A percentile compares a stretch with the other conserved stretches of the same genome.
Conservation (phyloP, 2,888 invertebrate genomes). For the Spodoptera littoralis region DNA sequence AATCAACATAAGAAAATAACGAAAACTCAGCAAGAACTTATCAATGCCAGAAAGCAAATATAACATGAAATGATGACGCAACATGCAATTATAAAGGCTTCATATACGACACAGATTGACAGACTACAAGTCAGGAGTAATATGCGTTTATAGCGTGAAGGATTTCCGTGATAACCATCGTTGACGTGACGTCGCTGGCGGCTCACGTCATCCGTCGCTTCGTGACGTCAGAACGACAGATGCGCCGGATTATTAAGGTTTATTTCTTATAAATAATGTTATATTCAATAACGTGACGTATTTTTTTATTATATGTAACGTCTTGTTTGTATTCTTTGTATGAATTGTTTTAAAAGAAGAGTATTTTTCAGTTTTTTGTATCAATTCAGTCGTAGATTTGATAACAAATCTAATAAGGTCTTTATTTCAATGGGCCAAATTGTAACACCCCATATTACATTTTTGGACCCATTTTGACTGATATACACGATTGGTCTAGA, state of each 20-base stretch:
- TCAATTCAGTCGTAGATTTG: no score
- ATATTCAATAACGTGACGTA: conserved; percentile 37
- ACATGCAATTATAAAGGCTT: conserved; percentile 34
- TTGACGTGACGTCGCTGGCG: conserved; percentile 61
- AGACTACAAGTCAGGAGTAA: conserved; percentile 37
- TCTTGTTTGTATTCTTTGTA: conserved; percentile 4
- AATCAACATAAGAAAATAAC: no score
- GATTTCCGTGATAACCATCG: conserved; percentile 52
- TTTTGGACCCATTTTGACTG: no score
- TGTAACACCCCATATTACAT: no score
- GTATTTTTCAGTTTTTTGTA: no score
- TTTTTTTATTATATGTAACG: conserved; percentile 20
- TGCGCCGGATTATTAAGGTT: conserved; percentile 57
- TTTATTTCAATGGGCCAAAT: no score
- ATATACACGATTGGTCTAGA: no score
- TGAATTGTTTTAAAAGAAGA: no score
- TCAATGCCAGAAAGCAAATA: neutral
- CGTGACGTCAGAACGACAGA: conserved; percentile 59
- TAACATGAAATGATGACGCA: conserved; percentile 25
- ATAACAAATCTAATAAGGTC: no score
- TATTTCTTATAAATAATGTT: conserved; percentile 52
- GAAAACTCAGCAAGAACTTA: neutral
- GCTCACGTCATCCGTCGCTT: conserved; percentile 57
- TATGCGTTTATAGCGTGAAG: conserved; percentile 46
- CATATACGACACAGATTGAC: conserved; percentile 42